phyloP scores from a whole-genome alignment of 2,113 vertebrate species.

The Hippotragus niger region DNA sequence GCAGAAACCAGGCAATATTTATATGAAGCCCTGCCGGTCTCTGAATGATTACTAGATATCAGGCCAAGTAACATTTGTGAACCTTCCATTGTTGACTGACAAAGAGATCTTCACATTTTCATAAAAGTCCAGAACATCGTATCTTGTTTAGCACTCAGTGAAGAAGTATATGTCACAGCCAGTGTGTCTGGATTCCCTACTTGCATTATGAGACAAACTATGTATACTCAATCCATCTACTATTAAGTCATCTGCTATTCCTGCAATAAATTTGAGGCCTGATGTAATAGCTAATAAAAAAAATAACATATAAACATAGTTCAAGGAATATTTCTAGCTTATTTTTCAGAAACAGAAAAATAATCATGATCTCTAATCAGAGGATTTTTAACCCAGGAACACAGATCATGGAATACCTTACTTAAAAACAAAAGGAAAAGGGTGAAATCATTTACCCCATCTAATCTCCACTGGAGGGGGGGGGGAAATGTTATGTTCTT shows the following conservation, averaged over 20 bases:
- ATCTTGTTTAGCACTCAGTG: background rate
- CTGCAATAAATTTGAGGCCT: background rate
- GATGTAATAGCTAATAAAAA: background rate
- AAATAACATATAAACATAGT: background rate
- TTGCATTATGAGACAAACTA: background rate
- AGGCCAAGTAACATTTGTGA: background rate
- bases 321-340: background rate
- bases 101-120: background rate
- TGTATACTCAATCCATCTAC: background rate
- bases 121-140: background rate
- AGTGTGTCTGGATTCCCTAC: background rate
- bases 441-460: background rate
- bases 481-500: background rate
- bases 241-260: background rate
- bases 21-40: background rate
- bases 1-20: background rate
- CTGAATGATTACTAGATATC: background rate
- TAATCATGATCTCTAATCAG: background rate
- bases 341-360: background rate
- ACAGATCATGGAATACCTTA: background rate
- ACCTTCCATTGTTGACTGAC: background rate
- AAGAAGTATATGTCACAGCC: accelerated
- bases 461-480: background rate
- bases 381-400: background rate
- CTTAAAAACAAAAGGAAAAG: background rate